A percentile compares a stretch with the other conserved stretches of the same genome.
These are phyloP conservation scores for Ictalurus punctatus DNA, from an alignment of 2,113 vertebrate species.

Conservation along the genomic window DNA sequence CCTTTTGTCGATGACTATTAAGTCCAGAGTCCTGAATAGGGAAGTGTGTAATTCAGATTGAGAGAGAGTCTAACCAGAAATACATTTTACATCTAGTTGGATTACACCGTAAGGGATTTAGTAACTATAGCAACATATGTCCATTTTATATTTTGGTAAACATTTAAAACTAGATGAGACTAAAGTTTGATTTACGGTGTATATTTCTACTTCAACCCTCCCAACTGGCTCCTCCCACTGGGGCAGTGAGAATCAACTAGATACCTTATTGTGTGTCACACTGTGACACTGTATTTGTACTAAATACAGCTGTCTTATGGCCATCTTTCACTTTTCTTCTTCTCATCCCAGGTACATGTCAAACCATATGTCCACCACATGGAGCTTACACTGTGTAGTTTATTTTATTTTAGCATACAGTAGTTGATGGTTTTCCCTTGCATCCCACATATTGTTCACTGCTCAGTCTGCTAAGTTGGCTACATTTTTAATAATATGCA, in stretches of 20 bases:
- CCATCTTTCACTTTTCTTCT: background rate
- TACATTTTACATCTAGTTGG: background rate
- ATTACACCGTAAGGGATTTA: background rate
- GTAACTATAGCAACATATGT: background rate
- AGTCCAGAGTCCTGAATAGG: background rate
- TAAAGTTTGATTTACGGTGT: background rate
- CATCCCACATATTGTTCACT: background rate
- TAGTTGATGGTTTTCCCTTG: background rate
- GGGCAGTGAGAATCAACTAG: background rate
- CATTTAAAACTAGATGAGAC: background rate
- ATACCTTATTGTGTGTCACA: background rate
- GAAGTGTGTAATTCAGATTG: background rate
- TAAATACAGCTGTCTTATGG: background rate
- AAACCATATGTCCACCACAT: background rate
- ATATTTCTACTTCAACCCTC: background rate
- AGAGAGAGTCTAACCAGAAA: background rate
- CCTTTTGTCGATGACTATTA: conserved; percentile 26
- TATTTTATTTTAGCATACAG: background rate
- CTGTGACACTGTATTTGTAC: background rate
- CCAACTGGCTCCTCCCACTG: background rate
- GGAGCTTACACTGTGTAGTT: background rate
- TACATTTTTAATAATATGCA: background rate
- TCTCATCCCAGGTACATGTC: background rate
- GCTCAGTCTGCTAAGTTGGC: background rate
- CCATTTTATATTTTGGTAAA: background rate